A percentile compares a stretch with the other conserved stretches of the same genome.
These are phyloP conservation scores for Glareola pratincola DNA, from an alignment of 2,113 vertebrate species.

Conservation along the genomic window DNA sequence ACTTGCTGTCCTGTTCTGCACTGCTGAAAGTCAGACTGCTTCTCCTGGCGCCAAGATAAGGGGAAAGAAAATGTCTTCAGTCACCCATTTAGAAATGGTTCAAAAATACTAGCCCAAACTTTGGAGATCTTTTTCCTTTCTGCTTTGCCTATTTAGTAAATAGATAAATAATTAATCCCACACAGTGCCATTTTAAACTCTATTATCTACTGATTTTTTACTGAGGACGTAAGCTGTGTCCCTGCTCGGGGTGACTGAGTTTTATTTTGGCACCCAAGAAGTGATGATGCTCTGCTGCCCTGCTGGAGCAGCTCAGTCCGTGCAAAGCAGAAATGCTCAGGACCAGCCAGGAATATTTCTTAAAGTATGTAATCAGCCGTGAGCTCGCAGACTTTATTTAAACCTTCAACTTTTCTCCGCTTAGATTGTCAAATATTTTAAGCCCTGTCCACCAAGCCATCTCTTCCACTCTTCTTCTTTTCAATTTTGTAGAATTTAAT, in stretches of 20 bases:
- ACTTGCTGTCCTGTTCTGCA: neutral
- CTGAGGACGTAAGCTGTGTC: neutral
- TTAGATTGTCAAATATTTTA: constrained; percentile 27
- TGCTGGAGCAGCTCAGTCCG: neutral
- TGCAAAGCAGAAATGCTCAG: neutral
- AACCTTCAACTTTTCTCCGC: constrained; percentile 32
- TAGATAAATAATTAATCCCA: neutral
- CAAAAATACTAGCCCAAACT: neutral
- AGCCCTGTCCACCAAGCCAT: constrained; percentile 1
- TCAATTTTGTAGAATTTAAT: constrained; percentile 11
- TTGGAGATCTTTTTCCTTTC: neutral
- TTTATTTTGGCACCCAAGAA: neutral
- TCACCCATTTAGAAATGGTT: neutral
- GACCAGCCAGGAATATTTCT: constrained; percentile 38
- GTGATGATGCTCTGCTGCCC: neutral
- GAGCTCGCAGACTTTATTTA: constrained; percentile 36
- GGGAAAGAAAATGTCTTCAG: neutral
- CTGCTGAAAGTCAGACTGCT: neutral
- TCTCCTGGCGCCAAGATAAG: neutral
- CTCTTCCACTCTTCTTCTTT: neutral
- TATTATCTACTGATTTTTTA: neutral
- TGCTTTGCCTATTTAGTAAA: neutral
- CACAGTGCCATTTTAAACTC: neutral
- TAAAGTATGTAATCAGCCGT: neutral
- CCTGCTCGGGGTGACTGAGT: neutral